Evolutionary conservation across 1,140 invertebrate species (phyloP).

Genomic region (Drosophila quadrilineata): DNA sequence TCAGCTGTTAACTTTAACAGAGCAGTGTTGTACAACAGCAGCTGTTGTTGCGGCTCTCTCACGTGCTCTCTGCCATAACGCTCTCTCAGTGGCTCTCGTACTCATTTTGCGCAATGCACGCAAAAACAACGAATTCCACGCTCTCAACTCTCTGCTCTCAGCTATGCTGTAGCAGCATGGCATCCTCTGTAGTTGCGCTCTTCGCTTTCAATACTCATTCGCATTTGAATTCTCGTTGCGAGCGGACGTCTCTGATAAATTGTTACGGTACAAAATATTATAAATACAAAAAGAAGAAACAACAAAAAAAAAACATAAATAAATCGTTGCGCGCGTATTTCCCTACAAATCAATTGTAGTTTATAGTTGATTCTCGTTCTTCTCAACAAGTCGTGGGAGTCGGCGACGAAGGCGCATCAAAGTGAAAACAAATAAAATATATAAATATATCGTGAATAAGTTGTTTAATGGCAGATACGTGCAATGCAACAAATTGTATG

Average conservation of each 20-base stretch:
- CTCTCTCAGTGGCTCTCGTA: slow-evolving; percentile 1
- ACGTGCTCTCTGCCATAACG: not conserved
- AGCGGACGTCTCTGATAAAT: slow-evolving; percentile 35
- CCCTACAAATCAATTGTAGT: slow-evolving; percentile 29
- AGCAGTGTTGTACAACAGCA: slow-evolving; percentile 15
- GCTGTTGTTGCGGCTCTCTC: not conserved
- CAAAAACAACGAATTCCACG: slow-evolving; percentile 18
- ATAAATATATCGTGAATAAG: slow-evolving; percentile 3
- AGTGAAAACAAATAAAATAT: slow-evolving; percentile 13
- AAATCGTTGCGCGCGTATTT: slow-evolving; percentile 41
- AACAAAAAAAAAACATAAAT: no score
- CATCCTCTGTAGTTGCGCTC: slow-evolving; percentile 32
- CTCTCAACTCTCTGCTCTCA: not conserved
- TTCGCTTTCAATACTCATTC: slow-evolving; percentile 38
- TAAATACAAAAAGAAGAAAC: no score
- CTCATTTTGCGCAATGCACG: slow-evolving; percentile 25
- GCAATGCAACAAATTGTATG: slow-evolving; percentile 9
- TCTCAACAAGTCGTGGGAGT: slow-evolving; percentile 71
- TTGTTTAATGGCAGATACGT: no score
- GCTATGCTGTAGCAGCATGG: slow-evolving; percentile 27
- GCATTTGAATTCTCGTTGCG: slow-evolving; percentile 44
- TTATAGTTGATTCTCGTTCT: slow-evolving; percentile 42
- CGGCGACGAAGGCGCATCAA: slow-evolving; percentile 12
- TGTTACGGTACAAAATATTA: slow-evolving; percentile 43
- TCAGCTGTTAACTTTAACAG: not conserved